Conservation (phyloP, 2,113 vertebrate species). For the Oryzias javanicus region DNA sequence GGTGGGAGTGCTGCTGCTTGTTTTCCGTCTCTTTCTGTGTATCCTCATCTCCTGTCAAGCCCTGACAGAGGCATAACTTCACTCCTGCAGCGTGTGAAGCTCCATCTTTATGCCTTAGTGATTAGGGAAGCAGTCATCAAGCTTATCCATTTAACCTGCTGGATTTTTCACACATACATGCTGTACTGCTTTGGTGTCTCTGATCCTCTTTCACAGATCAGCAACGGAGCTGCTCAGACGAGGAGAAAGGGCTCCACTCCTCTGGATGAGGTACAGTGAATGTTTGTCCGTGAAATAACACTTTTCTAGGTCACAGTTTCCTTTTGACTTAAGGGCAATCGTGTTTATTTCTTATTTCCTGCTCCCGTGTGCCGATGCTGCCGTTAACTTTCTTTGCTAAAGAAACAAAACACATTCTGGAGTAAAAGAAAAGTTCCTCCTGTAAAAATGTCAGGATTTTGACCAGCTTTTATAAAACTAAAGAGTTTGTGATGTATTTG, state of each 20-base stretch:
- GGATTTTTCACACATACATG: conserved; percentile 25
- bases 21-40: conserved; percentile 27
- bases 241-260: conserved; percentile 17
- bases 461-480: not conserved
- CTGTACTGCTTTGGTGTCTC: conserved; percentile 5
- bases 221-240: conserved; percentile 19
- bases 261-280: conserved; percentile 46
- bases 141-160: conserved; percentile 11
- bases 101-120: conserved; percentile 1
- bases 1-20: conserved; percentile 50
- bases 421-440: not conserved
- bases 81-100: conserved; percentile 15
- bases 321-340: not conserved
- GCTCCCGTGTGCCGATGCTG: too few species aligned
- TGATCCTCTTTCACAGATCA: conserved; percentile 7
- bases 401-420: not conserved
- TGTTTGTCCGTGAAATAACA: not conserved
- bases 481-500: not conserved
- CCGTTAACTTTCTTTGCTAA: not conserved
- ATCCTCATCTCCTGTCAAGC: conserved; percentile 30
- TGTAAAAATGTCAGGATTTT: not conserved
- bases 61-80: conserved; percentile 22
- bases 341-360: not conserved
- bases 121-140: conserved; percentile 25
- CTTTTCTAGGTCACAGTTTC: not conserved